Evolutionary conservation across 2,113 vertebrate genomes (phyloP).

Genomic region (Tupaia tana): DNA sequence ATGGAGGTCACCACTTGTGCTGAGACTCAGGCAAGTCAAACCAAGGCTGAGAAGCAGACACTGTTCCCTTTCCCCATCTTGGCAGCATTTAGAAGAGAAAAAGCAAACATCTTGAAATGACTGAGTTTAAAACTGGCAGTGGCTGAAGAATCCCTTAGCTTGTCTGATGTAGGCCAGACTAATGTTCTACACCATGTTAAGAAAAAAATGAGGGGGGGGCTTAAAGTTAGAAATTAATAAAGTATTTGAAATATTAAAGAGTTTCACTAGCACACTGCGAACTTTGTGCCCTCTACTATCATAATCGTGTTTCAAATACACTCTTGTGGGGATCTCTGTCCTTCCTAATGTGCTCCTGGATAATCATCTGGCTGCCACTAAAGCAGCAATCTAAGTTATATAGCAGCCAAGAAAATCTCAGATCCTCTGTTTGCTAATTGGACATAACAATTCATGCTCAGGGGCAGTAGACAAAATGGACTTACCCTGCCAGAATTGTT

Average conservation of each 20-base stretch:
- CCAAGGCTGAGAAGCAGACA: background rate
- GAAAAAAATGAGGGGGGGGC: background rate
- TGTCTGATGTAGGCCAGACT: background rate
- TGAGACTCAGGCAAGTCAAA: background rate
- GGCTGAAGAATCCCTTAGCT: background rate
- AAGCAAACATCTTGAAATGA: background rate
- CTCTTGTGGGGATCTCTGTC: conserved; percentile 48
- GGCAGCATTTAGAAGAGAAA: background rate
- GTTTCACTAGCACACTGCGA: background rate
- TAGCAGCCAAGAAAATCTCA: conserved; percentile 69
- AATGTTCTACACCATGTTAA: background rate
- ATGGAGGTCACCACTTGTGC: background rate
- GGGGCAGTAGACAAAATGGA: conserved; percentile 10
- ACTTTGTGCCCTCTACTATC: background rate
- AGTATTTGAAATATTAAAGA: conserved; percentile 36
- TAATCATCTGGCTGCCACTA: conserved; percentile 64
- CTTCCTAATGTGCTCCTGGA: conserved; percentile 35
- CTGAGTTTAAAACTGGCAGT: conserved; percentile 7
- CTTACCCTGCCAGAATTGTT: conserved; percentile 39
- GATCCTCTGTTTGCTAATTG: conserved; percentile 73
- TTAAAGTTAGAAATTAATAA: conserved; percentile 37
- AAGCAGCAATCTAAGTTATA: conserved; percentile 42
- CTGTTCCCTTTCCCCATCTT: background rate
- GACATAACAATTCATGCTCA: conserved; percentile 62
- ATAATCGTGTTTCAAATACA: background rate